Base-by-base conservation (phyloP, 1,140 invertebrate genomes). In the Pseudachorutes palmiensis region DNA sequence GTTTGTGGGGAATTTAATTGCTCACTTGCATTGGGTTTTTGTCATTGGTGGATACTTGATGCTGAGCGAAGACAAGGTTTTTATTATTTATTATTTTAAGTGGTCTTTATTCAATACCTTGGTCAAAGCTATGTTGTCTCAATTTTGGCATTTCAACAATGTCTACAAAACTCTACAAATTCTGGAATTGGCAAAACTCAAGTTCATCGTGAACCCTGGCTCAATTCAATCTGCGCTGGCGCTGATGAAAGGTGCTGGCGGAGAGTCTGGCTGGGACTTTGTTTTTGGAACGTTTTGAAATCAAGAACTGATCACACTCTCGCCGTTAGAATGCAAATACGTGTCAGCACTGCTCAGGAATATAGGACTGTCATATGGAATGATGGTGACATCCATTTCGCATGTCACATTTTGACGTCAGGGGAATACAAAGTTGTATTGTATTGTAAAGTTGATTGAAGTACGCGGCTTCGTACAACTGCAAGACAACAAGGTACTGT, bases 101-200 rank as follows among this genome's bases (percentile, higher is more conserved):
- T n/a, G n/a, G n/a, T n/a, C n/a, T n/a, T n/a, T n/a, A n/a, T 91
- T 88, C 78, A 92, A 88, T 74, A 88, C 91, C 71, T 94, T 89
- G 82, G 78, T 75, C 3, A 76, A 77, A 70, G 73, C 77, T n/a
- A n/a, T 62, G 75, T 89, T 33, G 83, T 84, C 3, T 83, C 87
- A 1, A 78, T 89, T 14, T 77, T 91, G 30, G 88, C 88, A 0
- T 90, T 88, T 77, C 83, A 87, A 75, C 89, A n/a, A n/a, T n/a
- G n/a, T n/a, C n/a, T n/a, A 91, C 72, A 77, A 88, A 68, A 83
- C 86, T 36, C 78, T 91, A 2, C 78, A 87, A 74, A 82, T 88
- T 49, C 71, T 90, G 32, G 83, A 87, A 75, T 81, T 83, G 64
- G 83, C 84, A 14, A 80, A 84, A 62, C 76, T 89, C 19, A 77